These are phyloP conservation scores for Megalurothrips usitatus DNA, from an alignment of 2,888 invertebrate species.

Conservation along the genomic window DNA sequence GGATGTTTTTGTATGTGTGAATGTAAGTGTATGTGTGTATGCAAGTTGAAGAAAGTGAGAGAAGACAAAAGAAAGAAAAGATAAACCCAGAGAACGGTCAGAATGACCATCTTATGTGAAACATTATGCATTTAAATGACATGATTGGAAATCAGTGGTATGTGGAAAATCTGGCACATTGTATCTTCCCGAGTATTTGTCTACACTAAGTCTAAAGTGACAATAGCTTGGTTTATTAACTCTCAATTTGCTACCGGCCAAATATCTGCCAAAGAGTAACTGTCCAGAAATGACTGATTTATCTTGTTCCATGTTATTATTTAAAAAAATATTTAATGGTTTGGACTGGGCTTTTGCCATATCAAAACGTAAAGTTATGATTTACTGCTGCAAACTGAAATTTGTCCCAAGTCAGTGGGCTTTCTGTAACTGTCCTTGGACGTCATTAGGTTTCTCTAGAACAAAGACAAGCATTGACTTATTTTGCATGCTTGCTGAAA, in stretches of 20 bases:
- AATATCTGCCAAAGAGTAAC: constrained; percentile 18
- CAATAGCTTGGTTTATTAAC: background rate
- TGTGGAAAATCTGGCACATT: background rate
- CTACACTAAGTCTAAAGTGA: constrained; percentile 16
- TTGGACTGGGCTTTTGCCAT: background rate
- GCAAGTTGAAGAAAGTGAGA: background rate
- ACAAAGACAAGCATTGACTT: too few relatives aligned
- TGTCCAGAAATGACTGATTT: background rate
- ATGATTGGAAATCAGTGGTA: background rate
- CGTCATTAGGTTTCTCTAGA: too few relatives aligned
- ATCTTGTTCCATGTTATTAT: background rate
- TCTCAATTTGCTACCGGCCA: constrained; percentile 5
- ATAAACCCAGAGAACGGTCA: background rate
- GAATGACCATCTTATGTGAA: background rate
- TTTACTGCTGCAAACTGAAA: too few relatives aligned
- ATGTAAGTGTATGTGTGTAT: background rate
- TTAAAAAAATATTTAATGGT: background rate
- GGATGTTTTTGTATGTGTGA: background rate
- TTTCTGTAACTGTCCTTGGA: too few relatives aligned
- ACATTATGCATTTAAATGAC: too few relatives aligned
- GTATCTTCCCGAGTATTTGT: constrained; percentile 7
- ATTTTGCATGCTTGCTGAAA: too few relatives aligned
- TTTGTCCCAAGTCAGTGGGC: too few relatives aligned
- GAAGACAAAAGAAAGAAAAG: background rate
- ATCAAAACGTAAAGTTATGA: background rate